A percentile compares a stretch with the other conserved stretches of the same genome.
Conservation (phyloP, 1,140 invertebrate genomes). For the Portunus trituberculatus region DNA sequence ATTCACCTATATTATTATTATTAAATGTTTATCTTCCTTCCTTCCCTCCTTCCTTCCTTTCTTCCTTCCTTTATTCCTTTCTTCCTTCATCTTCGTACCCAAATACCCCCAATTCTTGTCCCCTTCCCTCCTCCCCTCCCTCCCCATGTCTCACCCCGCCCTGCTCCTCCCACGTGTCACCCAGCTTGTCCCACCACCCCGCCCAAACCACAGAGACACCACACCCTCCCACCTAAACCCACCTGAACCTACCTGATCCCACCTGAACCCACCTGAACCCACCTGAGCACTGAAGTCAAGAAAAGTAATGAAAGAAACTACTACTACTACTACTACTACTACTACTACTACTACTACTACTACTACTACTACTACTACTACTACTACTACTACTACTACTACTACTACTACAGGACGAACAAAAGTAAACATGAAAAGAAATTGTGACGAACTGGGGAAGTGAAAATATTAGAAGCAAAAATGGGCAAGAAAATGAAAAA, state of each 20-base stretch:
- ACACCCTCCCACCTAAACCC: not conserved
- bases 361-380: no score
- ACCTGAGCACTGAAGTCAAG: no score
- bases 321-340: no score
- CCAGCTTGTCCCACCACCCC: not conserved
- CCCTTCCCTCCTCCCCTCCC: not conserved
- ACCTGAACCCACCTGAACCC: no score
- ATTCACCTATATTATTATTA: not conserved
- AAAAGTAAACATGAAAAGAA: no score
- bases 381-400: no score
- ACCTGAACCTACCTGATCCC: not conserved
- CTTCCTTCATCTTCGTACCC: not conserved
- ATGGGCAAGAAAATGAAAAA: no score
- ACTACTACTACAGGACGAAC: no score
- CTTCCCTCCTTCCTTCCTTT: not conserved
- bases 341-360: no score
- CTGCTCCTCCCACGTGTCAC: not conserved
- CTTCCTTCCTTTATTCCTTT: not conserved
- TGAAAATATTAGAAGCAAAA: no score
- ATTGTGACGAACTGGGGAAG: no score
- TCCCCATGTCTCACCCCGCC: not conserved
- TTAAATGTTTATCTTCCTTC: not conserved
- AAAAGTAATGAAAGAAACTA: no score
- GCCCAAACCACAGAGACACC: not conserved
- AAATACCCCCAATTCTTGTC: not conserved